Conservation (phyloP, 2,888 invertebrate species). For the Octonoba sinensis region DNA sequence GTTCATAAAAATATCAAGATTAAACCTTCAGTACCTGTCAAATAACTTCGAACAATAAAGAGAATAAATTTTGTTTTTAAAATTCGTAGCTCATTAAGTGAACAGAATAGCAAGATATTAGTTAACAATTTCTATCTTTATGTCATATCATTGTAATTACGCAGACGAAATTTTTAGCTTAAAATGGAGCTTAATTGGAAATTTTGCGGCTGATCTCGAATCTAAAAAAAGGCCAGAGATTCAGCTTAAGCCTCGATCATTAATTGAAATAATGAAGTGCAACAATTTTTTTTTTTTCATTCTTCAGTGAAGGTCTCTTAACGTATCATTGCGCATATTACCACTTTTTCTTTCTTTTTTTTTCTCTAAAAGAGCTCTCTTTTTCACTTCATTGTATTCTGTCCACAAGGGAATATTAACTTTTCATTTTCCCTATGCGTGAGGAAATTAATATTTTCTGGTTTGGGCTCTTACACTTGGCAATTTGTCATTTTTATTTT, state of each 20-base stretch:
- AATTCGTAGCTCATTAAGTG: background rate
- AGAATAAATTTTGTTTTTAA: too few relatives aligned
- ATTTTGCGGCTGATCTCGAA: constrained; percentile 1
- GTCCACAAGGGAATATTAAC: constrained; percentile 29
- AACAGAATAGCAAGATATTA: background rate
- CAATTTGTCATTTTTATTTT: constrained; percentile 32
- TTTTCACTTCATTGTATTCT: constrained; percentile 39
- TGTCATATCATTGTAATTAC: constrained; percentile 24
- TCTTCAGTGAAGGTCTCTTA: constrained; percentile 21
- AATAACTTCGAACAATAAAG: too few relatives aligned
- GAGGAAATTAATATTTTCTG: constrained; percentile 33
- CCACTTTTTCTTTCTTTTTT: background rate
- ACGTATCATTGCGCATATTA: constrained; percentile 35
- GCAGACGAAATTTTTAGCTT: constrained; percentile 11
- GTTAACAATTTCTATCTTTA: background rate
- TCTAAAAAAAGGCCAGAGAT: constrained; percentile 13
- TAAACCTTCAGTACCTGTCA: too few relatives aligned
- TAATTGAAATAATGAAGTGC: constrained; percentile 41
- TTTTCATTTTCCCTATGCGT: constrained; percentile 23
- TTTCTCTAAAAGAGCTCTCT: background rate
- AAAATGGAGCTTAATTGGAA: constrained; percentile 26
- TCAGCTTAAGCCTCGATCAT: constrained; percentile 16
- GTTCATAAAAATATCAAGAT: too few relatives aligned
- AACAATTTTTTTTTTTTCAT: constrained; percentile 3
- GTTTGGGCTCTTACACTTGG: constrained; percentile 1